A percentile compares a stretch with the other conserved stretches of the same genome.
Conservation (phyloP, 2,888 invertebrate genomes). For the Cynaeus angustus region DNA sequence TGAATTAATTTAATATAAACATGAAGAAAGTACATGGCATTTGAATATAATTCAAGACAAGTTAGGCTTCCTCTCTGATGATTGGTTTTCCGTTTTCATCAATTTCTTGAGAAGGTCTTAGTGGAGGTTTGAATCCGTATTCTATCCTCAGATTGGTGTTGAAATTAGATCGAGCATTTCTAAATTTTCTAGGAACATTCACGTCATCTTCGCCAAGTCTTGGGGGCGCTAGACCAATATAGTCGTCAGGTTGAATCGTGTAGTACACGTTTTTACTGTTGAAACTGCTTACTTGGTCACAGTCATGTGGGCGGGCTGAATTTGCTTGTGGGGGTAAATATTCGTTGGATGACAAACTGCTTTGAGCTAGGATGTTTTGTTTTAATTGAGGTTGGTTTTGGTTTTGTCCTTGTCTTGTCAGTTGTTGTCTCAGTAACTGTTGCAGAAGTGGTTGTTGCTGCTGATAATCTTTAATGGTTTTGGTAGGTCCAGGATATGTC, state of each 20-base stretch:
- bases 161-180: constrained; percentile 71
- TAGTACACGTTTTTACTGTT: constrained; percentile 50
- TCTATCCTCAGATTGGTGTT: constrained; percentile 83
- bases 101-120: constrained; percentile 86
- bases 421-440: constrained; percentile 47
- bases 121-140: constrained; percentile 87
- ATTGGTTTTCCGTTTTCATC: constrained; percentile 82
- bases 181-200: constrained; percentile 54
- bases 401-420: too few relatives aligned
- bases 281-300: constrained; percentile 44
- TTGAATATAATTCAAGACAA: too few relatives aligned
- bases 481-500: constrained; percentile 24
- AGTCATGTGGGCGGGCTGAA: constrained; percentile 48
- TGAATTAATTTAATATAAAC: constrained; percentile 14
- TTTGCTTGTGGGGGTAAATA: constrained; percentile 56
- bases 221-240: constrained; percentile 75
- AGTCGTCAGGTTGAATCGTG: constrained; percentile 61
- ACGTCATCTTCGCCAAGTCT: constrained; percentile 56
- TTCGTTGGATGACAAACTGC: constrained; percentile 44
- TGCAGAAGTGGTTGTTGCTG: constrained; percentile 48
- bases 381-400: constrained; percentile 2
- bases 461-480: constrained; percentile 34
- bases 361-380: constrained; percentile 1
- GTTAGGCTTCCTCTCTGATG: constrained; percentile 23
- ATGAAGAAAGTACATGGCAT: constrained; percentile 18